Conservation (phyloP, 1,140 invertebrate species). For the Kradibia gibbosae region DNA sequence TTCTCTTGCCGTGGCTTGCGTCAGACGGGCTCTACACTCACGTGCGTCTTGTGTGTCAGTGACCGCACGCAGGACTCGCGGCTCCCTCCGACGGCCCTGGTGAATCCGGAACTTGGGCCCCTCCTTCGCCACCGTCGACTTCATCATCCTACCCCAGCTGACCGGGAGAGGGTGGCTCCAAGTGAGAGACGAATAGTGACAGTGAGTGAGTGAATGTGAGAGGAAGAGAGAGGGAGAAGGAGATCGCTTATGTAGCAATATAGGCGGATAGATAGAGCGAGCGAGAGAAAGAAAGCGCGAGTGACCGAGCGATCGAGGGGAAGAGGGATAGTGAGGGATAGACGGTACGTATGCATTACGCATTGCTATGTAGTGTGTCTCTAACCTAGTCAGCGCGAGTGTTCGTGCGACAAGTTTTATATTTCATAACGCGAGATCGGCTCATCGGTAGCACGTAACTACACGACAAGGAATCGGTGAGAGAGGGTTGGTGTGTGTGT, state of each 20-base stretch:
- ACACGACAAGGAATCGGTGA: too few relatives aligned
- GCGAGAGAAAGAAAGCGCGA: neutral
- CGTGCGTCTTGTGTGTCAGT: too few relatives aligned
- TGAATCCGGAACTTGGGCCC: too few relatives aligned
- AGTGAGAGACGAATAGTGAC: neutral
- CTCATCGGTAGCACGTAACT: neutral
- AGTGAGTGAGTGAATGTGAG: neutral
- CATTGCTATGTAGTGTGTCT: neutral
- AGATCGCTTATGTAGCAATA: neutral
- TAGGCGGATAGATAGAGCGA: neutral
- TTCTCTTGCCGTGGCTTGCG: too few relatives aligned
- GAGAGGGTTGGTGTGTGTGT: neutral
- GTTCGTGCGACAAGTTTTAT: neutral
- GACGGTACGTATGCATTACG: neutral
- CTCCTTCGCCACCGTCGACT: too few relatives aligned
- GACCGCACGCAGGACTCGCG: too few relatives aligned
- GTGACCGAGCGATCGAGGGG: neutral
- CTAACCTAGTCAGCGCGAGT: constrained; percentile 16
- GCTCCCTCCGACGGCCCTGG: too few relatives aligned
- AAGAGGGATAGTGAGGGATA: neutral
- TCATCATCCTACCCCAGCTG: too few relatives aligned
- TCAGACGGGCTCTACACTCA: too few relatives aligned
- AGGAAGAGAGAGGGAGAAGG: neutral
- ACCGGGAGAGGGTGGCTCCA: neutral
- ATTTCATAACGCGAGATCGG: constrained; percentile 5